Evolutionary conservation across 2,797 vertebrate genomes (phyloP), one percentile per base, ranked within the genome.

Genomic region (Sebastes diploproa): DNA sequence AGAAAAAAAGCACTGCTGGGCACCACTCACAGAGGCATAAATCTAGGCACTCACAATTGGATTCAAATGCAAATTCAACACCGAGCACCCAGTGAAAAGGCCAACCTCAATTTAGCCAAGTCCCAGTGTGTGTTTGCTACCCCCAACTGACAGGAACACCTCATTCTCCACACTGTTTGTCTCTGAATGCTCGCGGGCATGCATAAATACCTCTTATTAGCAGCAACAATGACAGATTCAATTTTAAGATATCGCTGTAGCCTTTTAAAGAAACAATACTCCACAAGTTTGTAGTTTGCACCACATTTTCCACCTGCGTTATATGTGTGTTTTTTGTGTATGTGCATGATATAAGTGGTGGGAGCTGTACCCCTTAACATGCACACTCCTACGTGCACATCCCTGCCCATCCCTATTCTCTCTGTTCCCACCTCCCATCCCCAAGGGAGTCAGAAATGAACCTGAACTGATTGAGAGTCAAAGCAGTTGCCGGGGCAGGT

Each of bases 41-140:
- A 94, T 95, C 92, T 85, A 90, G 80, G 61, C 82, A 23, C 87
- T 90, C 91, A 94, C 93, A 93, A 93, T 89, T 80, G 83, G 86
- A 95, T 96, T 95, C 95, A 95, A 94, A 96, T 96, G 95, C 95
- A 94, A 95, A 96, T 96, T 82, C 25, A 59, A 56, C 72, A 75
- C 81, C 18, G 42, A 92, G 84, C 82, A 85, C 74, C 62, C 81
- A 83, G 85, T 89, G 85, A 92, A 95, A 93, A 94, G 90, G 87
- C 91, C 84, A 86, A 83, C 92, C 86, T 93, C 92, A 93, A 93
- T 95, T 94, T 94, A 93, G 89, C 86, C 79, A 78, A 82, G 77
- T 86, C 86, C 88, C 82, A 86, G 46, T 92, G 89, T 86, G 80
- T 81, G 84, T 65, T 10, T 75, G 73, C 77, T 64, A 83, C 90